phyloP scores from a whole-genome alignment of 1,140 invertebrate species.

The Brevipalpus yothersi region DNA sequence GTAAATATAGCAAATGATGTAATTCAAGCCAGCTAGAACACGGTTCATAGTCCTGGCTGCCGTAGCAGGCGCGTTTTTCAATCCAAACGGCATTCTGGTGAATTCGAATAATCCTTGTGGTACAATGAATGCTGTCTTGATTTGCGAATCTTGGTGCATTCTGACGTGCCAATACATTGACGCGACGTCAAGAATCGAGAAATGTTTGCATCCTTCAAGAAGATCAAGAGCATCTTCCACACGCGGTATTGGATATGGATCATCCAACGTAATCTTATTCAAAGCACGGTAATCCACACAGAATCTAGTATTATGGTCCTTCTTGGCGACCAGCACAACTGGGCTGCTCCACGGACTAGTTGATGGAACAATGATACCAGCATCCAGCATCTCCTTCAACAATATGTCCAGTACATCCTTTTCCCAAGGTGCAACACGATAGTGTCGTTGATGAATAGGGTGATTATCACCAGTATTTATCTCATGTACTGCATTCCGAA shows the following conservation, averaged over 20 bases:
- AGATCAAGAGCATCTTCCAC: slow-evolving; percentile 22
- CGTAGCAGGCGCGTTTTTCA: slow-evolving; percentile 7
- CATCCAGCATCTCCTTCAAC: slow-evolving; percentile 11
- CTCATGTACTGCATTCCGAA: neutral
- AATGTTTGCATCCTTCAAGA: slow-evolving; percentile 18
- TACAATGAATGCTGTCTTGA: neutral
- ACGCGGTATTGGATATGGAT: slow-evolving; percentile 17
- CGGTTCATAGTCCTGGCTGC: neutral
- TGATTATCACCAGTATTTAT: neutral
- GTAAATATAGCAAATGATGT: slow-evolving; percentile 1
- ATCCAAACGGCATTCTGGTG: neutral
- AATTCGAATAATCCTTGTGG: neutral
- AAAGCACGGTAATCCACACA: slow-evolving; percentile 7
- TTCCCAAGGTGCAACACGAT: slow-evolving; percentile 1
- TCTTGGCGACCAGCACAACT: slow-evolving; percentile 12
- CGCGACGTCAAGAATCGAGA: slow-evolving; percentile 22
- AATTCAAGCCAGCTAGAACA: slow-evolving; percentile 3
- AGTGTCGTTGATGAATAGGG: neutral
- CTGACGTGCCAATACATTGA: slow-evolving; percentile 15
- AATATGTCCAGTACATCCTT: slow-evolving; percentile 4
- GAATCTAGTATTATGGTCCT: neutral
- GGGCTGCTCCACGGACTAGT: slow-evolving; percentile 10
- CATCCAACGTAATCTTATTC: slow-evolving; percentile 8
- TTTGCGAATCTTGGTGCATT: neutral
- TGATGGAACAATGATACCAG: slow-evolving; percentile 10